Evolutionary conservation across 2,797 vertebrate genomes (phyloP), one percentile per base, ranked within the genome.

Genomic region (Ctenosaura bakeri): DNA sequence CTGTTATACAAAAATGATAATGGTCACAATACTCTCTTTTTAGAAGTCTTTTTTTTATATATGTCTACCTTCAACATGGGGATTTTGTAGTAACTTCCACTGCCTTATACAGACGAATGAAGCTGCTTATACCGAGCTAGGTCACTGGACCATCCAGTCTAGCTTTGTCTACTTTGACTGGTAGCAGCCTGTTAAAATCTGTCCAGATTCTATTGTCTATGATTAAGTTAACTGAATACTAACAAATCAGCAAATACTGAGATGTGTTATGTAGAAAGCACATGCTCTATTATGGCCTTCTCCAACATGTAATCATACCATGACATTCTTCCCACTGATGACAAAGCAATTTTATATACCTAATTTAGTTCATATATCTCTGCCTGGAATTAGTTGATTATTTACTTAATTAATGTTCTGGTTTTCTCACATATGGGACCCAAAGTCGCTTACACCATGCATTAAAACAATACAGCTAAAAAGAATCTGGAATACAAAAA

Each of bases 1-100:
- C 99, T 99, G 96, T 94, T 94, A 94, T 76, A 94, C 20, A 95
- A 89, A 92, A 96, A 96, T 91, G 50, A 26, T 2, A 96, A 95
- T 82, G 0, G 86, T 94, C 95, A 93, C 88, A 52, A 86, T 0
- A 9, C 1, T 92, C 77, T 79, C 90, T 88, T 89, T 73, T 81
- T 93, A 0, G 91, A 78, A 73, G 81, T 0, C 50, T 18, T 88
- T 14, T 77, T 64, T 89, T 22, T 29, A 22, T 12, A 56, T 54
- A 82, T 83, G 86, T 78, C 80, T 90, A 83, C 13, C 62, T 85
- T 62, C 88, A 89, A 73, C 18, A 18, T 50, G 22, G 9, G 29
- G n/a, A 83, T 79, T 88, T 38, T 90, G 50, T 85, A 80, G 56
- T 66, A 54, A 54, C 5, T 35, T 14, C 22, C 2, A 82, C 26